Evolutionary conservation across 1,140 invertebrate species (phyloP).

Genomic region (Maniola jurtina): DNA sequence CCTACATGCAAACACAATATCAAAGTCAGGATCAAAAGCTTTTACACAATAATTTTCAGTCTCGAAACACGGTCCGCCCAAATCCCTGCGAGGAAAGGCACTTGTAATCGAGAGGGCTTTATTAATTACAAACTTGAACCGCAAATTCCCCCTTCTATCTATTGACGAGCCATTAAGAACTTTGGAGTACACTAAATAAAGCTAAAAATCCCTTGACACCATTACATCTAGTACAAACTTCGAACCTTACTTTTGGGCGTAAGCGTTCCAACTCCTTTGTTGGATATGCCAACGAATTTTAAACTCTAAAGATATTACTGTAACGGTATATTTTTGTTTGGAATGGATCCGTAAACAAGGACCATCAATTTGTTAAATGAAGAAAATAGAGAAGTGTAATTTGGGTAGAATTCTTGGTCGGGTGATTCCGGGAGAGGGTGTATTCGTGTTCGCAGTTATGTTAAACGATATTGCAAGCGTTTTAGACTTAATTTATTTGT

Average conservation of each 20-base stretch:
- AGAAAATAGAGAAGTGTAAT: slow-evolving; percentile 74
- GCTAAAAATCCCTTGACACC: slow-evolving; percentile 55
- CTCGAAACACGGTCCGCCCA: slow-evolving; percentile 32
- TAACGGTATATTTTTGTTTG: slow-evolving; percentile 40
- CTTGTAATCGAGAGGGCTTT: slow-evolving; percentile 77
- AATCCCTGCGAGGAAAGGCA: slow-evolving; percentile 64
- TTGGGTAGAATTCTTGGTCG: slow-evolving; percentile 59
- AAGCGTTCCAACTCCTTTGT: slow-evolving; percentile 42
- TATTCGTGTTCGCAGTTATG: slow-evolving; percentile 57
- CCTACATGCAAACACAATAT: slow-evolving; percentile 9
- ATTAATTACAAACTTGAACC: slow-evolving; percentile 78
- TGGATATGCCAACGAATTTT: slow-evolving; percentile 37
- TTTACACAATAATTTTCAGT: slow-evolving; percentile 30
- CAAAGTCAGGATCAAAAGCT: slow-evolving; percentile 24
- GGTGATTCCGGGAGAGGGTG: slow-evolving; percentile 44
- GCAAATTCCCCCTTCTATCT: slow-evolving; percentile 46
- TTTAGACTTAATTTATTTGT: slow-evolving; percentile 42
- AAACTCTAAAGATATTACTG: slow-evolving; percentile 31
- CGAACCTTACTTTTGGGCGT: slow-evolving; percentile 71
- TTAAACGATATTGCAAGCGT: slow-evolving; percentile 45
- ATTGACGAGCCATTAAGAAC: slow-evolving; percentile 52
- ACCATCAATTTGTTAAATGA: slow-evolving; percentile 78
- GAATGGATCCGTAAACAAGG: slow-evolving; percentile 38
- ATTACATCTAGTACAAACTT: slow-evolving; percentile 51
- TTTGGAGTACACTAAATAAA: slow-evolving; percentile 52